These are phyloP conservation scores for Hemiscyllium ocellatum DNA, from an alignment of 2,113 vertebrate species.

Conservation along the genomic window DNA sequence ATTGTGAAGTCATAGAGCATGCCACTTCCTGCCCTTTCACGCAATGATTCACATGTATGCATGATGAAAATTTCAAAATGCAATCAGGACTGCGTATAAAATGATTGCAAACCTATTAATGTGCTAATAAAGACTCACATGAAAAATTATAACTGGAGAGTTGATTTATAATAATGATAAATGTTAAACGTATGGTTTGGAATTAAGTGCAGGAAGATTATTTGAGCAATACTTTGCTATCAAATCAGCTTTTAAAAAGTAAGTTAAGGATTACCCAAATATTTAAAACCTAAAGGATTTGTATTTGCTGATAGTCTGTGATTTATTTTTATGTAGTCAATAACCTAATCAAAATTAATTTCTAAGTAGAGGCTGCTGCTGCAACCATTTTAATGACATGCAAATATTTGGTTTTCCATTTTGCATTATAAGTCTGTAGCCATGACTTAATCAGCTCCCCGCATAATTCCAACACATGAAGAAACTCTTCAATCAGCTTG, in stretches of 20 bases:
- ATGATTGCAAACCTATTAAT: neutral
- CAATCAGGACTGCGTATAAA: neutral
- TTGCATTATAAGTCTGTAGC: neutral
- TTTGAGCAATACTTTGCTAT: neutral
- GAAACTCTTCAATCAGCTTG: neutral
- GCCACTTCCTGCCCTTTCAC: neutral
- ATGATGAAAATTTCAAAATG: neutral
- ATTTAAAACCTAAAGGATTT: neutral
- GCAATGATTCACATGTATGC: neutral
- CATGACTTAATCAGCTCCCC: neutral
- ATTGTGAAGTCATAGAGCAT: neutral
- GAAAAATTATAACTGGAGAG: neutral
- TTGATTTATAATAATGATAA: neutral
- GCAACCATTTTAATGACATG: neutral
- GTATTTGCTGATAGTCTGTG: neutral
- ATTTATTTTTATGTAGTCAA: neutral
- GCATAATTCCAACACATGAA: neutral
- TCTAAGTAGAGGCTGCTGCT: neutral
- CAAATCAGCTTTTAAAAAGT: neutral
- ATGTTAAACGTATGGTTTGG: neutral
- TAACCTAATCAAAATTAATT: neutral
- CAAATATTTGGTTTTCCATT: neutral
- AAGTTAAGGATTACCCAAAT: neutral
- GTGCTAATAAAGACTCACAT: neutral
- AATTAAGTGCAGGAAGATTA: neutral